Conservation (phyloP, 2,888 invertebrate genomes). For the Hypena proboscidalis region DNA sequence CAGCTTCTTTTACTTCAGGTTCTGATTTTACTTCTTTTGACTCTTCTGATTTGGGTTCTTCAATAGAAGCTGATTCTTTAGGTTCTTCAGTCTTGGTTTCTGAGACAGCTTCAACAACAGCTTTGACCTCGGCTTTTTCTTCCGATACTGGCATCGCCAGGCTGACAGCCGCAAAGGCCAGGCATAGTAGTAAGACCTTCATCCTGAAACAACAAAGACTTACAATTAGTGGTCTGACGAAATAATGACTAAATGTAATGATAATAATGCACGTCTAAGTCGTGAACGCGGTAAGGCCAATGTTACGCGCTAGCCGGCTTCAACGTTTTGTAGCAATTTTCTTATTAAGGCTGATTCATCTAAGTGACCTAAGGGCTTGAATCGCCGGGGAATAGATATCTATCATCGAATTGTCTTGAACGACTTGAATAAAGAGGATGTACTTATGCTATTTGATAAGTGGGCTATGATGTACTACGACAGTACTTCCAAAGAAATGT, state of each 20-base stretch:
- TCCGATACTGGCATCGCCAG: conserved; percentile 87
- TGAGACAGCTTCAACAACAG: conserved; percentile 34
- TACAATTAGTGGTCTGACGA: conserved; percentile 62
- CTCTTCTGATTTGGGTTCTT: conserved; percentile 57
- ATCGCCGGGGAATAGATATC: conserved; percentile 59
- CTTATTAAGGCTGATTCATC: conserved; percentile 76
- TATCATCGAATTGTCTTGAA: conserved; percentile 64
- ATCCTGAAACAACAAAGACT: conserved; percentile 82
- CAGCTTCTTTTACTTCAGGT: conserved; percentile 49
- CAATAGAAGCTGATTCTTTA: conserved; percentile 42
- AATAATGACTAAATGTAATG: conserved; percentile 54
- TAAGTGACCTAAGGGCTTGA: conserved; percentile 79
- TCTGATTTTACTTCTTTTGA: no score
- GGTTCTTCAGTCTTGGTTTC: conserved; percentile 49
- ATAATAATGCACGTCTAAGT: conserved; percentile 70
- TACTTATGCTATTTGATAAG: conserved; percentile 74
- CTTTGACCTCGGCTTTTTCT: conserved; percentile 48
- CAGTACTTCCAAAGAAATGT: conserved; percentile 32
- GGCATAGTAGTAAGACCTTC: conserved; percentile 87
- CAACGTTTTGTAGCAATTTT: conserved; percentile 74
- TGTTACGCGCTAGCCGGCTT: conserved; percentile 74
- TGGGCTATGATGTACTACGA: conserved; percentile 53
- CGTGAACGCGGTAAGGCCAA: conserved; percentile 81
- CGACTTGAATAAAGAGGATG: conserved; percentile 74
- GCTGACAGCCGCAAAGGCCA: conserved; percentile 84